phyloP scores from a whole-genome alignment of 2,113 vertebrate genomes.

The Protobothrops mucrosquamatus region DNA sequence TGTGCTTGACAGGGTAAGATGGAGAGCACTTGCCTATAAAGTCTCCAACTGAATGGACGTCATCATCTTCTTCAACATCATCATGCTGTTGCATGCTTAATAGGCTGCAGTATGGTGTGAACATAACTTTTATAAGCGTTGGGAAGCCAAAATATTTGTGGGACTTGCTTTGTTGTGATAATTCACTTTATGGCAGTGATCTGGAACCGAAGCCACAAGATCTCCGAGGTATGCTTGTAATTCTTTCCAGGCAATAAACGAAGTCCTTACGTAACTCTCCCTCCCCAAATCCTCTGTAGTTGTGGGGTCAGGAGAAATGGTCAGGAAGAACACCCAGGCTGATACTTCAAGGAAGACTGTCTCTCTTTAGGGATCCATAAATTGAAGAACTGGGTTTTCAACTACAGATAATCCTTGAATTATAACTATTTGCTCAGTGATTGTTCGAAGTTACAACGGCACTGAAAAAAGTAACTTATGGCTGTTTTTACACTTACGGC shows the following conservation, averaged over 20 bases:
- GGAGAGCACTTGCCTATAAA: not conserved
- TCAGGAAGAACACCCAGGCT: not conserved
- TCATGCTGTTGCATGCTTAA: not conserved
- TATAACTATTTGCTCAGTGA: not conserved
- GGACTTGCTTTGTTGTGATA: not conserved
- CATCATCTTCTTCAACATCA: no score
- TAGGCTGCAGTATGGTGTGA: not conserved
- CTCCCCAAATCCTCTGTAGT: not conserved
- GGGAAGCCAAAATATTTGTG: not conserved
- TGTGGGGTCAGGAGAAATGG: not conserved
- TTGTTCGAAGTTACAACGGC: accelerated
- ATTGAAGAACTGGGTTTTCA: not conserved
- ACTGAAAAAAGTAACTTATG: not conserved
- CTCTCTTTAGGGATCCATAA: not conserved
- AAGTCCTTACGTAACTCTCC: not conserved
- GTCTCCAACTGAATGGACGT: not conserved
- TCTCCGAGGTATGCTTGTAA: not conserved
- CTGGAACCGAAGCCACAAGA: not conserved
- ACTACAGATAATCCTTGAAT: not conserved
- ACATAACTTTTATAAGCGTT: not conserved
- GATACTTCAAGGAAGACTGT: not conserved
- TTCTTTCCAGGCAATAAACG: not conserved
- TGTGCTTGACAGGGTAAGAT: not conserved
- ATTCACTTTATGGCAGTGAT: not conserved
- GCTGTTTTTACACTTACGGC: not conserved